Evolutionary conservation across 2,797 vertebrate genomes (phyloP).

Genomic region (Takifugu ocellatus): DNA sequence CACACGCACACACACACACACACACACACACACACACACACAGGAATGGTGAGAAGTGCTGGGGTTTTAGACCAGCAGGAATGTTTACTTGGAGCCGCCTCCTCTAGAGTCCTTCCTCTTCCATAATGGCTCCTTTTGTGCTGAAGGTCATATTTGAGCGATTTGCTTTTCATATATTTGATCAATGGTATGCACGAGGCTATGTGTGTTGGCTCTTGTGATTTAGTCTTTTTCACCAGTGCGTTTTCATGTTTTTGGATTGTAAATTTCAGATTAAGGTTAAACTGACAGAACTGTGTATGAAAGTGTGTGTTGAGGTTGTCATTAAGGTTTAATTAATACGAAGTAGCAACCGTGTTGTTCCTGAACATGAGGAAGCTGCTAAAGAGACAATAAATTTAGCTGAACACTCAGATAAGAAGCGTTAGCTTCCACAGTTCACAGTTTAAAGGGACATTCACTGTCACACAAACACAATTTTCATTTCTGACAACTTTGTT

Average conservation of each 20-base stretch:
- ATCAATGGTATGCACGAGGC: slow-evolving; percentile 17
- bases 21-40: slow-evolving; percentile 11
- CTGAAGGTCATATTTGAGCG: slow-evolving; percentile 50
- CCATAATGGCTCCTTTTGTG: slow-evolving; percentile 55
- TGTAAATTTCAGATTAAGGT: not conserved
- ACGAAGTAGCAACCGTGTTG: slow-evolving; percentile 32
- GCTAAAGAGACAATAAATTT: slow-evolving; percentile 55
- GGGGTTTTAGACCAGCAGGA: slow-evolving; percentile 46
- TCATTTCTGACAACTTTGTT: no score
- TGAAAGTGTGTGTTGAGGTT: not conserved
- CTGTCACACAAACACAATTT: no score
- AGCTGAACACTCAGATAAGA: slow-evolving; percentile 38
- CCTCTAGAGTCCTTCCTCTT: slow-evolving; percentile 55
- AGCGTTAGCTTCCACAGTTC: slow-evolving; percentile 43
- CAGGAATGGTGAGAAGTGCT: slow-evolving; percentile 9
- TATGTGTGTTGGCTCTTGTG: no score
- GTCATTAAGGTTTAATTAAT: slow-evolving; percentile 47
- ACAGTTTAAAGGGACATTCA: slow-evolving; percentile 24
- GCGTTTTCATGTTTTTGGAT: not conserved
- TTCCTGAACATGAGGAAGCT: slow-evolving; percentile 36
- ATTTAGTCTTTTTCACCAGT: not conserved
- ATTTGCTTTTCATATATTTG: slow-evolving; percentile 44
- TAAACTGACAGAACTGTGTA: no score
- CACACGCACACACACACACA: slow-evolving; percentile 13
- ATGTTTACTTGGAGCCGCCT: slow-evolving; percentile 54